phyloP scores from a whole-genome alignment of 2,113 vertebrate species.

The Poicephalus meyeri region DNA sequence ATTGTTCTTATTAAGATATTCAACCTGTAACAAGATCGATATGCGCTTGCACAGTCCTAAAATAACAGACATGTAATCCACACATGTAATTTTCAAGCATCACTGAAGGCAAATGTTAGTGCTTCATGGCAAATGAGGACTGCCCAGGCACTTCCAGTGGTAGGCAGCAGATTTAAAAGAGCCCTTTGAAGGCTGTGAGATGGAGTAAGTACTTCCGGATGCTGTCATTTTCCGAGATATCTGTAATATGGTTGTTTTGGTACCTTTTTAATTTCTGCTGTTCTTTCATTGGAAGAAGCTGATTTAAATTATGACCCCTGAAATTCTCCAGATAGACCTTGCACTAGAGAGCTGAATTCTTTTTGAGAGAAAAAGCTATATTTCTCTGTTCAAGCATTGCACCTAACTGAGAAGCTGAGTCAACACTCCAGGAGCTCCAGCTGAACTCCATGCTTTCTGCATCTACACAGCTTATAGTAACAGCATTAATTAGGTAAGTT shows the following conservation, averaged over 20 bases:
- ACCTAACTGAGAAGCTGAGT: not conserved
- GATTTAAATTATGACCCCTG: not conserved
- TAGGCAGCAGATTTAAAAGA: not conserved
- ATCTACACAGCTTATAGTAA: not conserved
- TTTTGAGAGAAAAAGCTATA: not conserved
- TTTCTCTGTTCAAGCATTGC: not conserved
- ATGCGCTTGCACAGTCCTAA: not conserved
- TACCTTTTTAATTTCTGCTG: not conserved
- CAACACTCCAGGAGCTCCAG: not conserved
- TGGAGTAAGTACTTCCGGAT: not conserved
- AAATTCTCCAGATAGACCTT: not conserved
- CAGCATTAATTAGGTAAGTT: not conserved
- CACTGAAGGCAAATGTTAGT: not conserved
- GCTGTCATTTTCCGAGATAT: not conserved
- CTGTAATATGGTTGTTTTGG: not conserved
- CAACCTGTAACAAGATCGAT: not conserved
- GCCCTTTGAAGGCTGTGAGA: not conserved
- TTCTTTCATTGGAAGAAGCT: not conserved
- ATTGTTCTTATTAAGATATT: not conserved
- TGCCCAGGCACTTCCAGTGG: not conserved
- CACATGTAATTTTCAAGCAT: not conserved
- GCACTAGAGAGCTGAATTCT: not conserved
- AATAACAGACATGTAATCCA: not conserved
- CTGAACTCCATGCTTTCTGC: not conserved
- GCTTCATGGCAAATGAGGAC: not conserved